Conservation (phyloP, 2,797 vertebrate genomes). For the Bovichtus diacanthus region DNA sequence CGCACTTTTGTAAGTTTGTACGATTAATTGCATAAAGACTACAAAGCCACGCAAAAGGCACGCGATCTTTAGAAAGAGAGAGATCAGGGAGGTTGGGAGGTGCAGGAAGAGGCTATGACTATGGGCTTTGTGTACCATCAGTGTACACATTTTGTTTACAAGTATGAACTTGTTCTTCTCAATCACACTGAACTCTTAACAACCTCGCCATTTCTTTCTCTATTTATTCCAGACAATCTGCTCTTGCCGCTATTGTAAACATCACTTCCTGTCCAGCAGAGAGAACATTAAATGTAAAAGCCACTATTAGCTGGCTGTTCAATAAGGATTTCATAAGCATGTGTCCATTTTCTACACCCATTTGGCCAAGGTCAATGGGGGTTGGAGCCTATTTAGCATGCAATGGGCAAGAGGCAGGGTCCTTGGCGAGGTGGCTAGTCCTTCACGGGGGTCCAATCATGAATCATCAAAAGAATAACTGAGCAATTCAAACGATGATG, state of each 20-base stretch:
- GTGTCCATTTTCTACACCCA: background rate
- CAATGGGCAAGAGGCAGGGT: background rate
- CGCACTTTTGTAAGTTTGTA: background rate
- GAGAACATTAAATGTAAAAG: background rate
- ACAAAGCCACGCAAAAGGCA: constrained; percentile 4
- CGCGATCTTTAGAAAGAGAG: background rate
- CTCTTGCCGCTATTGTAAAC: background rate
- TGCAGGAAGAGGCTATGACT: background rate
- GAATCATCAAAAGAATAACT: background rate
- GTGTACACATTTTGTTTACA: background rate
- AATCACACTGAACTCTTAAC: background rate
- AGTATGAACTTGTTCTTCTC: constrained; percentile 8
- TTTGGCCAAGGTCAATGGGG: constrained; percentile 11
- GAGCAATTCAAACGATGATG: background rate
- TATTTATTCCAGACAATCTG: background rate
- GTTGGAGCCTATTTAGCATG: constrained; percentile 8
- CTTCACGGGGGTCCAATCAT: background rate
- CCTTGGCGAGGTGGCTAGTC: background rate
- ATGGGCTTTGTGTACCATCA: background rate
- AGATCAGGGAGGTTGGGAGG: background rate
- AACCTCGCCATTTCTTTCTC: background rate
- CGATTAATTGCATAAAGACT: background rate
- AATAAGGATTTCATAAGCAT: constrained; percentile 11
- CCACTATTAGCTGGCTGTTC: constrained; percentile 5
- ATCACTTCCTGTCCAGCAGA: background rate